Percentiles rank a stretch among this genome's conserved stretches.
phyloP scores from a whole-genome alignment of 2,888 invertebrate genomes.

The Cloeon dipterum region DNA sequence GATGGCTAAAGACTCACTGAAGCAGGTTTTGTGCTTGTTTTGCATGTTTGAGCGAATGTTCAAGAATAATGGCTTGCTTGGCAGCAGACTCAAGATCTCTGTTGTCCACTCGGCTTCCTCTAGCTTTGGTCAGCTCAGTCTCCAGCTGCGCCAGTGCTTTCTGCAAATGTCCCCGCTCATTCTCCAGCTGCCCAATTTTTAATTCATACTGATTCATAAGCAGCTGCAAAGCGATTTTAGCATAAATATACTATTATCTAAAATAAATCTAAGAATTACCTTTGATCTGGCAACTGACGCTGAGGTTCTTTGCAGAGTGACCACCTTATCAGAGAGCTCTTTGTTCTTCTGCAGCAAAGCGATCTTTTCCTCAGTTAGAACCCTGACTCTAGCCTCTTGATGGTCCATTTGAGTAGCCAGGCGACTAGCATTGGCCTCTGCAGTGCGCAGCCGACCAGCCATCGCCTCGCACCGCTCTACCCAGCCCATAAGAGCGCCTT shows the following conservation, averaged over 20 bases:
- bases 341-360: neutral
- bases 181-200: neutral
- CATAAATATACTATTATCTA: too few relatives aligned
- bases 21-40: too few relatives aligned
- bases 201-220: neutral
- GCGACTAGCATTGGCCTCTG: neutral
- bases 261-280: too few relatives aligned
- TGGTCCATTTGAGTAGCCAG: neutral
- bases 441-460: neutral
- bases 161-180: neutral
- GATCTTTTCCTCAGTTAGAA: neutral
- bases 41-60: too few relatives aligned
- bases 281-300: neutral
- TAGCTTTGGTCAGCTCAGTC: neutral
- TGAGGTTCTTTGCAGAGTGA: neutral
- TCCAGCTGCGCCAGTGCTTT: neutral
- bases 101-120: too few relatives aligned
- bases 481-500: neutral
- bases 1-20: too few relatives aligned
- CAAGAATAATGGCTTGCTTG: too few relatives aligned
- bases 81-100: too few relatives aligned
- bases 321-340: neutral
- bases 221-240: too few relatives aligned
- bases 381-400: neutral
- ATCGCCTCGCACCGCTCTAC: constrained; percentile 1